Evolutionary conservation across 2,113 vertebrate species (phyloP).

Genomic region (Coreoperca whiteheadi): DNA sequence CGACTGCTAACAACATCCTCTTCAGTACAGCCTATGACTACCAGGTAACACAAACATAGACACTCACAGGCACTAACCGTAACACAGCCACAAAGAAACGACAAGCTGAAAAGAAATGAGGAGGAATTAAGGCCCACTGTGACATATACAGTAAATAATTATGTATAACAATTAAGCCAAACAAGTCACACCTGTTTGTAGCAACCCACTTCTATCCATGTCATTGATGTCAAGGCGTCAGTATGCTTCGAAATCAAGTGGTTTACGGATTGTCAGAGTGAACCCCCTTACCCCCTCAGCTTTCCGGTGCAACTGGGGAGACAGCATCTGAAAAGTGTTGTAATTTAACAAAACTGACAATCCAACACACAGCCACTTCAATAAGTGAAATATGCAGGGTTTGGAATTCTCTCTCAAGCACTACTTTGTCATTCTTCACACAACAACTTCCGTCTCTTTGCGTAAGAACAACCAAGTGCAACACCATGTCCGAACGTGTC

Average conservation of each 20-base stretch:
- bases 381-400: too few relatives aligned
- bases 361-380: too few relatives aligned
- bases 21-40: conserved; percentile 94
- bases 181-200: conserved; percentile 14
- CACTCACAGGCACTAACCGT: background rate
- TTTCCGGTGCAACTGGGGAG: too few relatives aligned
- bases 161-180: conserved; percentile 16
- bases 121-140: background rate
- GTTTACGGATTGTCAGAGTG: too few relatives aligned
- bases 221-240: background rate
- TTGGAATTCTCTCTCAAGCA: too few relatives aligned
- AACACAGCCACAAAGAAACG: background rate
- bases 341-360: too few relatives aligned
- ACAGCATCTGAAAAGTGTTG: too few relatives aligned
- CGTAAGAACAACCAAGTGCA: background rate
- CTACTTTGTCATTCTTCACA: too few relatives aligned
- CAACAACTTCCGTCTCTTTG: too few relatives aligned
- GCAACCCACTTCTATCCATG: background rate
- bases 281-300: too few relatives aligned
- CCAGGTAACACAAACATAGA: conserved; percentile 82
- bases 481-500: conserved; percentile 2
- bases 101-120: background rate
- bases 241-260: too few relatives aligned
- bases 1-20: conserved; percentile 90
- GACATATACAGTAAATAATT: background rate